A percentile compares a stretch with the other conserved stretches of the same genome.
These are phyloP conservation scores for Macrosoma leucophasiata DNA, from an alignment of 2,888 invertebrate genomes.

Conservation along the genomic window DNA sequence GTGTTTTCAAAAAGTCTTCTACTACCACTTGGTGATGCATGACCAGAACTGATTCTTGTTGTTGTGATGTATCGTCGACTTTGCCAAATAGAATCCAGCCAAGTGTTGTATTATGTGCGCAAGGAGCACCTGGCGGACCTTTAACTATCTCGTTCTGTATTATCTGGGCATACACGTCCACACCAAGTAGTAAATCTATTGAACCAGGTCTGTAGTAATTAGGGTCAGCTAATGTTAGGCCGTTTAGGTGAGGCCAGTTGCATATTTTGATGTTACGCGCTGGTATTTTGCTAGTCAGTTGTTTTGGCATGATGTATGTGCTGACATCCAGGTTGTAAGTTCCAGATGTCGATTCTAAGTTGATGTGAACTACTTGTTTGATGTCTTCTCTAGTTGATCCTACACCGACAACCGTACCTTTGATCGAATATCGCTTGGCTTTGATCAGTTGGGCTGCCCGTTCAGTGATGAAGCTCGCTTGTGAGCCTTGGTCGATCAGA, in stretches of 20 bases:
- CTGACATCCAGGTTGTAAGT: constrained; percentile 12
- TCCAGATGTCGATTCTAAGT: constrained; percentile 18
- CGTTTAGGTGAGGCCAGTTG: constrained; percentile 13
- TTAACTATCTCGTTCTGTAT: constrained; percentile 18
- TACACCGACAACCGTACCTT: constrained; percentile 17
- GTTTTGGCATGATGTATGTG: constrained; percentile 16
- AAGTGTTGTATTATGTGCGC: constrained; percentile 24
- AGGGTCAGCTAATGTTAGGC: constrained; percentile 8
- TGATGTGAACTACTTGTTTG: constrained; percentile 19
- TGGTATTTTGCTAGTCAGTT: constrained; percentile 22
- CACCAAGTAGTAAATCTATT: constrained; percentile 21
- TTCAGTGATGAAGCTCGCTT: constrained; percentile 22
- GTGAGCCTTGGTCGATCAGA: constrained; percentile 23
- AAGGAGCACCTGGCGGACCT: constrained; percentile 24
- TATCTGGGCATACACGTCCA: constrained; percentile 23
- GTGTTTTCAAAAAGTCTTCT: constrained; percentile 17
- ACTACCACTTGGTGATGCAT: constrained; percentile 21
- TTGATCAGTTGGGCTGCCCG: constrained; percentile 18
- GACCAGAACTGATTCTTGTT: constrained; percentile 11
- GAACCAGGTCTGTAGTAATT: constrained; percentile 20
- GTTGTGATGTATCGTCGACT: constrained; percentile 3
- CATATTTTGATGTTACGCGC: constrained; percentile 8
- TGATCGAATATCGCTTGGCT: constrained; percentile 11
- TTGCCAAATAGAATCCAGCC: constrained; percentile 26
- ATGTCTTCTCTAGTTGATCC: constrained; percentile 19